phyloP scores from a whole-genome alignment of 2,888 invertebrate species.

The Lepas anatifera region DNA sequence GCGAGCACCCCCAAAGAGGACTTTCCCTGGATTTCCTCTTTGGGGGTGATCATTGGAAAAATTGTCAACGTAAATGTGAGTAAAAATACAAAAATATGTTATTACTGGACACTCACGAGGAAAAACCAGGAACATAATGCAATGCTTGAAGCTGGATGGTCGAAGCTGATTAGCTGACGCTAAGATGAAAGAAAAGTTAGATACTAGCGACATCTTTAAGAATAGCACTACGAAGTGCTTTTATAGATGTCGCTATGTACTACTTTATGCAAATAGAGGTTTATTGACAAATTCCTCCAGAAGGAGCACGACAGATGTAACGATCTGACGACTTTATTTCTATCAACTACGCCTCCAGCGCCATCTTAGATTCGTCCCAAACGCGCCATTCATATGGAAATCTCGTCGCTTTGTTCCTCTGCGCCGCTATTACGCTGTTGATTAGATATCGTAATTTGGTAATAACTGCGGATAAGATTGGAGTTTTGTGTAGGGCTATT shows the following conservation, averaged over 20 bases:
- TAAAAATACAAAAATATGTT: no score
- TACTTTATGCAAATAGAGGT: no score
- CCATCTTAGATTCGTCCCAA: neutral
- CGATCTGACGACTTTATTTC: neutral
- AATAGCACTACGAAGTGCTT: neutral
- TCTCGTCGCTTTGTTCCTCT: neutral
- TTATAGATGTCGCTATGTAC: neutral
- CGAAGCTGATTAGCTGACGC: neutral
- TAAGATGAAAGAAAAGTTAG: neutral
- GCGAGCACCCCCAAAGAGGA: no score
- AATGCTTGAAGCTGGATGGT: no score
- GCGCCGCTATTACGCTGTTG: no score
- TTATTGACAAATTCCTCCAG: no score
- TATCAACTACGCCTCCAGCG: neutral
- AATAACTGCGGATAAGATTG: neutral
- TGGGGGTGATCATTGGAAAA: no score
- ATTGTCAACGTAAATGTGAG: no score
- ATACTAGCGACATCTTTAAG: neutral
- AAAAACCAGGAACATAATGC: no score
- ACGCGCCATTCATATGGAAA: neutral
- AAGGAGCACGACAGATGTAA: no score
- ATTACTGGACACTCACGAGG: no score
- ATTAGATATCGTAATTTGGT: neutral
- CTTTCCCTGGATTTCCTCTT: no score
- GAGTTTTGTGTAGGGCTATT: neutral